Percentiles rank a stretch among this genome's conserved stretches.
These are phyloP conservation scores for Bombus ignitus DNA, from an alignment of 1,140 invertebrate genomes.

Conservation along the genomic window DNA sequence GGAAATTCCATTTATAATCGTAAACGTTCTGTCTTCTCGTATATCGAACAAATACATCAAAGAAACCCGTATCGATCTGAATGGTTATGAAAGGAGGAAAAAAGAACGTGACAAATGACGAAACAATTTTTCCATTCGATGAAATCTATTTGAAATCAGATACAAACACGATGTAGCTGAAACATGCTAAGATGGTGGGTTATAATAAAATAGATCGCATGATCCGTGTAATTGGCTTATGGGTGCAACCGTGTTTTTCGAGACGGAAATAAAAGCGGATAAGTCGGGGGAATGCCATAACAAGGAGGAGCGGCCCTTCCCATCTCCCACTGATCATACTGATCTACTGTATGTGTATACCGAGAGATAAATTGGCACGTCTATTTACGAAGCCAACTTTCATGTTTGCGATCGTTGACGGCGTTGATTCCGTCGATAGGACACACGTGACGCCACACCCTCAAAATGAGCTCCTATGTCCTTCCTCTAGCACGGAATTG, in stretches of 20 bases:
- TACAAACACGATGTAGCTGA: too few species aligned
- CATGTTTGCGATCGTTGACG: constrained; percentile 59
- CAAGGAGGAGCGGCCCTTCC: constrained; percentile 44
- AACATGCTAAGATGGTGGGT: not conserved
- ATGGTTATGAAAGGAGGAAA: not conserved
- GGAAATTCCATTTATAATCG: not conserved
- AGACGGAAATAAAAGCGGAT: not conserved
- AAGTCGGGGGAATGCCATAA: not conserved
- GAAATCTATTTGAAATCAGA: not conserved
- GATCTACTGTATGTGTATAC: constrained; percentile 27
- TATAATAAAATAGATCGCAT: constrained; percentile 3
- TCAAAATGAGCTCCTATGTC: constrained; percentile 27
- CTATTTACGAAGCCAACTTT: constrained; percentile 3
- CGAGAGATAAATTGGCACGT: constrained; percentile 19
- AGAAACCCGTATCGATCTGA: not conserved
- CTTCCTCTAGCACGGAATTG: constrained; percentile 19
- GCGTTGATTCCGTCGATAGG: constrained; percentile 46
- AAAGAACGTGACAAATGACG: not conserved
- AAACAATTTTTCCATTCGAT: not conserved
- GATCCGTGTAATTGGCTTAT: not conserved
- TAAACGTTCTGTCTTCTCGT: not conserved
- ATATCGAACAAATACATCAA: not conserved
- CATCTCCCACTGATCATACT: not conserved
- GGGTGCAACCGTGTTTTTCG: not conserved
- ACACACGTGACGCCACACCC: constrained; percentile 54